Evolutionary conservation across 2,888 invertebrate genomes (phyloP).

Genomic region (Calliscelio sp.): DNA sequence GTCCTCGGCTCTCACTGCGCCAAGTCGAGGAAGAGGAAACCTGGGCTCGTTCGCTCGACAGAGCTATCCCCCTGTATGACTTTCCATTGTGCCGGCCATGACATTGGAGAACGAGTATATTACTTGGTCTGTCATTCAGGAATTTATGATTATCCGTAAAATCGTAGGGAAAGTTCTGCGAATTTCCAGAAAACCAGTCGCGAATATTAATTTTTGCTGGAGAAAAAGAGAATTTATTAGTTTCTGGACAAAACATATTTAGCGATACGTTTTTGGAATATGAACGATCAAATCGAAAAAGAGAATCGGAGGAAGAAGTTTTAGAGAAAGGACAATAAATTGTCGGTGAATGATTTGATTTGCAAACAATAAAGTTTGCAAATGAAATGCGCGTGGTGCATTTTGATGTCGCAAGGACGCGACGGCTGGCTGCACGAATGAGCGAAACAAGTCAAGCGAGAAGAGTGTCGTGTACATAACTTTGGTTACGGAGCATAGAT

Average conservation of each 20-base stretch:
- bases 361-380: conserved; percentile 36
- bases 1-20: conserved; percentile 62
- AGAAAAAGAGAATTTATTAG: background rate
- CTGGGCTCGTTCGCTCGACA: conserved; percentile 22
- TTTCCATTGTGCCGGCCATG: conserved; percentile 68
- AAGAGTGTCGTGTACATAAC: conserved; percentile 54
- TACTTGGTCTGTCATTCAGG: conserved; percentile 43
- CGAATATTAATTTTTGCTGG: conserved; percentile 21
- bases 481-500: conserved; percentile 46
- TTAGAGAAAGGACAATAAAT: conserved; percentile 29
- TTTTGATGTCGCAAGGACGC: conserved; percentile 31
- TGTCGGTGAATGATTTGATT: conserved; percentile 16
- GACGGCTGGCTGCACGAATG: too few relatives aligned
- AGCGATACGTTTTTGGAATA: conserved; percentile 33
- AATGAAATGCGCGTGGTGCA: conserved; percentile 4
- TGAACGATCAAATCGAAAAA: too few relatives aligned
- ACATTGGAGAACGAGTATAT: conserved; percentile 68
- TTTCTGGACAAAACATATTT: too few relatives aligned
- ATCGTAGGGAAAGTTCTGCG: conserved; percentile 54
- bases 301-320: too few relatives aligned
- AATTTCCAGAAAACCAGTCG: conserved; percentile 21
- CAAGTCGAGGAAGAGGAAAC: conserved; percentile 49
- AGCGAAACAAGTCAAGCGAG: conserved; percentile 53
- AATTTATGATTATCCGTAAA: conserved; percentile 53
- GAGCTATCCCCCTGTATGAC: conserved; percentile 54